Percentiles rank a stretch among this genome's conserved stretches.
Conservation (phyloP, 1,140 invertebrate genomes). For the Asobara japonica region DNA sequence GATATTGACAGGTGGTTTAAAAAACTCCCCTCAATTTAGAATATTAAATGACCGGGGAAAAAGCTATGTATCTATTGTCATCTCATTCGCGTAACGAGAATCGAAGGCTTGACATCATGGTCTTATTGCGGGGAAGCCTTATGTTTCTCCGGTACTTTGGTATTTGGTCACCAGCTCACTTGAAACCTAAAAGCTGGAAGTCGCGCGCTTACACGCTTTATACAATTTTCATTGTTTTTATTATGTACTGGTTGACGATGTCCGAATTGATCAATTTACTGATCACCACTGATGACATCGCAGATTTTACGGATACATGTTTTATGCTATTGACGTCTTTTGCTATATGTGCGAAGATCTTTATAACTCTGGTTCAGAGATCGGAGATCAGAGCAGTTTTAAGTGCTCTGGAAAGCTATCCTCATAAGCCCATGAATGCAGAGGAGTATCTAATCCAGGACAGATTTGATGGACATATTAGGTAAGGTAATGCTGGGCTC, state of each 20-base stretch:
- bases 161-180: neutral
- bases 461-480: neutral
- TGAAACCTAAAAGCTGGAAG: neutral
- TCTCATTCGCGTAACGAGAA: neutral
- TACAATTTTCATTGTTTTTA: neutral
- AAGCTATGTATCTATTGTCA: neutral
- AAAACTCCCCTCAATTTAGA: neutral
- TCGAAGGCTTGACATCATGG: neutral
- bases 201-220: neutral
- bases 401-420: neutral
- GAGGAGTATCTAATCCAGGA: neutral
- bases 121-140: neutral
- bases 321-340: neutral
- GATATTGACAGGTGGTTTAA: neutral
- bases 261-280: neutral
- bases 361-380: neutral
- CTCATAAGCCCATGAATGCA: neutral
- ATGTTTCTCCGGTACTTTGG: neutral
- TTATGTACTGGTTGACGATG: neutral
- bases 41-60: neutral
- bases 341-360: neutral
- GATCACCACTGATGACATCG: neutral
- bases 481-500: neutral
- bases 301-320: neutral
- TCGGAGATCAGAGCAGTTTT: neutral